Evolutionary conservation across 2,797 vertebrate genomes (phyloP).

Genomic region (Ambastaia sidthimunki): DNA sequence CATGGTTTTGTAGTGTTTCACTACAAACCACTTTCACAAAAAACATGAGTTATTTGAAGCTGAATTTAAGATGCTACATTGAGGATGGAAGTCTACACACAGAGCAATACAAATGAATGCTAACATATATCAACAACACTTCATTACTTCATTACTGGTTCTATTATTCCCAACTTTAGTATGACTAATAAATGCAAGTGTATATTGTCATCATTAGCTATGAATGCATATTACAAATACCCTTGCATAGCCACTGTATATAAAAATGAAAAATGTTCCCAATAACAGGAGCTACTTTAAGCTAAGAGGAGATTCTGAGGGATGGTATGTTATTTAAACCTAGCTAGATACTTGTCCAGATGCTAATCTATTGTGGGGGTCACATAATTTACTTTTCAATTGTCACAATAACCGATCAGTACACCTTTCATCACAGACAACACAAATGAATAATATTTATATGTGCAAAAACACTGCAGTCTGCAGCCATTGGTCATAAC

Average conservation of each 20-base stretch:
- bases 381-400: conserved; percentile 40
- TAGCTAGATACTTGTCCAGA: not conserved
- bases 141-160: not conserved
- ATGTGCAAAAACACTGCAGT: conserved; percentile 49
- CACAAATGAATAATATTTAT: conserved; percentile 35
- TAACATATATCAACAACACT: conserved; percentile 7
- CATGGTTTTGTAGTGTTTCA: not conserved
- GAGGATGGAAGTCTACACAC: conserved; percentile 13
- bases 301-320: not conserved
- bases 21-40: not conserved
- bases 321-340: not conserved
- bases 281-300: conserved; percentile 11
- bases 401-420: conserved; percentile 28
- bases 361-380: conserved; percentile 32
- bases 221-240: conserved; percentile 29
- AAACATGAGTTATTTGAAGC: conserved; percentile 11
- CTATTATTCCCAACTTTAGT: conserved; percentile 11
- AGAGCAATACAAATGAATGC: conserved; percentile 22
- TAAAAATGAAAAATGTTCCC: conserved; percentile 35
- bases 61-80: conserved; percentile 7
- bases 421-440: conserved; percentile 22
- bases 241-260: conserved; percentile 46
- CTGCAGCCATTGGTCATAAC: conserved; percentile 22
- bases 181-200: conserved; percentile 9
- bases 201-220: conserved; percentile 5